Evolutionary conservation across 2,797 vertebrate genomes (phyloP), one percentile per base, ranked within the genome.

Genomic region (Pangasius djambal): DNA sequence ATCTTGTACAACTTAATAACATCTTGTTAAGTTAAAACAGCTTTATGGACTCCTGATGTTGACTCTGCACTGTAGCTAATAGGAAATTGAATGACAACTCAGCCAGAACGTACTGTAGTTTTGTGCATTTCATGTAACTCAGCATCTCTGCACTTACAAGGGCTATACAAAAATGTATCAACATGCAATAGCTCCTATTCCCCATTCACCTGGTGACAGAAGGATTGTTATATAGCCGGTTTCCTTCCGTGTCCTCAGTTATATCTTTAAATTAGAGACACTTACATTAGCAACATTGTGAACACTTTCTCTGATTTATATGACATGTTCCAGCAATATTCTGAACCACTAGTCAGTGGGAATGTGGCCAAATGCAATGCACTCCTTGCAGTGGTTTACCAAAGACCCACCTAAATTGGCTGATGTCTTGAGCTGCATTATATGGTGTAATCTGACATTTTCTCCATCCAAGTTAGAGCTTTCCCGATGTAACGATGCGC

Each of bases 401-500:
- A 70, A 85, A 70, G 65, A 85, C 44, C 31, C 84, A 86, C 20
- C 12, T 61, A 75, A 37, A 63, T n/a, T 77, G 40, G 57, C 34
- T 78, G 28, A 78, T 75, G 72, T 37, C 31, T 78, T 67, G 13
- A 85, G 44, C 83, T 61, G 63, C 61, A 86, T 77, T 74, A 67
- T 34, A 52, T 74, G 59, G 31, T 52, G 82, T 70, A 79, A 79
- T 63, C 70, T 65, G 74, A 86, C 74, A 81, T 85, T 89, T 79
- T 70, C 18, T 89, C 25, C 28, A 79, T 61, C 83, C 52, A 48
- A 79, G 63, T 81, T 74, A 86, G 83, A 89, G 88, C 59, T 52
- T 87, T 82, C 90, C 86, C 67, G 44, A 86, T 83, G 78, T 81
- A 88, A 86, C 48, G 74, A 75, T 67, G 83, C 70, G 16, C 86